Percentiles rank a stretch among this genome's conserved stretches.
Evolutionary conservation across 2,888 invertebrate genomes (phyloP).

Genomic region (Andricus curvator): DNA sequence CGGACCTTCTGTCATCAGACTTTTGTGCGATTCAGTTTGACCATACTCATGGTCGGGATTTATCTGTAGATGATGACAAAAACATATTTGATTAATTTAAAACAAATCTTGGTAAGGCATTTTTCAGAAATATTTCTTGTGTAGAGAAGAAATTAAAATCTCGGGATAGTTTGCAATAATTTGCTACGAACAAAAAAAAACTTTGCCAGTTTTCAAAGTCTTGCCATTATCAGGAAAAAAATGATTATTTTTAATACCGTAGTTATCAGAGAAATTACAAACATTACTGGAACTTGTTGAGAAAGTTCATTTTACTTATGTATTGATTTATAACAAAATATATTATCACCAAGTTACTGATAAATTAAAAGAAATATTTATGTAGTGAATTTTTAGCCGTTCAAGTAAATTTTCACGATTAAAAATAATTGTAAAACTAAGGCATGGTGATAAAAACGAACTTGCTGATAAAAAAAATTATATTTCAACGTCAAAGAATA

Average conservation of each 20-base stretch:
- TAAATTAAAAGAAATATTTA: slow-evolving; percentile 6
- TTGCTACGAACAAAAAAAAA: neutral
- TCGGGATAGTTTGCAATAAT: neutral
- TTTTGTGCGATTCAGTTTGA: slow-evolving; percentile 46
- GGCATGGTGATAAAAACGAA: slow-evolving; percentile 18
- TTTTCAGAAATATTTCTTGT: neutral
- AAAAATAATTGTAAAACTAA: slow-evolving; percentile 14
- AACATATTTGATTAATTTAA: neutral
- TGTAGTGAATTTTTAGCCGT: neutral
- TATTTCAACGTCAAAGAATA: slow-evolving; percentile 33
- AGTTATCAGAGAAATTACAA: neutral
- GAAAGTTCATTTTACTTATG: neutral
- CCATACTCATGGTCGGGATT: slow-evolving; percentile 59
- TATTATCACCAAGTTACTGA: neutral
- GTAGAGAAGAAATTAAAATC: neutral
- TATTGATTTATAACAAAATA: neutral
- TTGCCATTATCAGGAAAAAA: neutral
- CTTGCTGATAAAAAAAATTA: slow-evolving; percentile 34
- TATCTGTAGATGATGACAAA: slow-evolving; percentile 8
- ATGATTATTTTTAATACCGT: neutral
- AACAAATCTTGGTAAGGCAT: neutral
- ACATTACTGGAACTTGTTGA: neutral
- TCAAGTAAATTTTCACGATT: neutral
- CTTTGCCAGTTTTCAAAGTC: neutral
- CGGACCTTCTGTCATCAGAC: slow-evolving; percentile 37